Percentiles rank a stretch among this genome's conserved stretches.
phyloP scores from a whole-genome alignment of 2,888 invertebrate species.

The Odontothrips loti region DNA sequence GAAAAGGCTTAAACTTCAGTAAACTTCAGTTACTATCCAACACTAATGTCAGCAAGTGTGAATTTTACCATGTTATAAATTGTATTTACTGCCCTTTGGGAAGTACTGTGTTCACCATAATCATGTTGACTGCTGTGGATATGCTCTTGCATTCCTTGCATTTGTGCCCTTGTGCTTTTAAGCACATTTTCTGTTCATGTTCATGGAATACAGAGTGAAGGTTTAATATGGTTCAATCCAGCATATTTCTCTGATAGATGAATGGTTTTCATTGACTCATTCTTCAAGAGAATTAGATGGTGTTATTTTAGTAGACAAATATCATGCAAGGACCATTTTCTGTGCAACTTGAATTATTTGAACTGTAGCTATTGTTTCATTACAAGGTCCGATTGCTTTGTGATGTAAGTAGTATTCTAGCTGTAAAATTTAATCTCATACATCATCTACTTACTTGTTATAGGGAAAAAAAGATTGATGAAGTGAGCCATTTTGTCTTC shows the following conservation, averaged over 20 bases:
- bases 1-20: neutral
- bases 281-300: neutral
- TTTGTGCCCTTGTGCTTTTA: neutral
- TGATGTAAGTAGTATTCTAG: neutral
- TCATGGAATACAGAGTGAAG: neutral
- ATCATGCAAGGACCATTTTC: constrained; percentile 20
- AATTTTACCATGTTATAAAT: neutral
- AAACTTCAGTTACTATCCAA: neutral
- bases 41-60: neutral
- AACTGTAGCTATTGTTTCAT: neutral
- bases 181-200: neutral
- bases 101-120: neutral
- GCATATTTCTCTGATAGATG: neutral
- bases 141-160: neutral
- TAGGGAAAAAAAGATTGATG: too few species aligned
- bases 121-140: constrained; percentile 7
- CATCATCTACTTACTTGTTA: neutral
- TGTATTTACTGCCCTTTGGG: neutral
- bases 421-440: neutral
- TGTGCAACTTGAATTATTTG: neutral
- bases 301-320: constrained; percentile 12
- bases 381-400: constrained; percentile 18
- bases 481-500: too few species aligned
- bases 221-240: neutral
- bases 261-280: neutral